phyloP scores from a whole-genome alignment of 2,113 vertebrate species.

The Archocentrus centrarchus region DNA sequence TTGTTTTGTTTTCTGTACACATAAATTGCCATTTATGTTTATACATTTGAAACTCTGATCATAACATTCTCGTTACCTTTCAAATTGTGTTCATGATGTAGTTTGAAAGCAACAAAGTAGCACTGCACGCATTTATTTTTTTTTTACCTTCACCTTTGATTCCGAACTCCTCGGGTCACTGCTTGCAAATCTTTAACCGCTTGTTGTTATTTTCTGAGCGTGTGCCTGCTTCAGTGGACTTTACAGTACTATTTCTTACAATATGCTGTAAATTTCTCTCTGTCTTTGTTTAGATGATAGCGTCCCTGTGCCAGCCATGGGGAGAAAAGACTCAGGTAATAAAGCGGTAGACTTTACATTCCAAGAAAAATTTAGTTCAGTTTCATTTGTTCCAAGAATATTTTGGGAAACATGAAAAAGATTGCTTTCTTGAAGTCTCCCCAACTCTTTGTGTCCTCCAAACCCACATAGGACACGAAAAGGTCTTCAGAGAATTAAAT shows the following conservation, averaged over 20 bases:
- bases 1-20: neutral
- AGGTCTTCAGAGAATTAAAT: neutral
- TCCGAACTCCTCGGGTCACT: slow-evolving; percentile 46
- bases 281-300: slow-evolving; percentile 95
- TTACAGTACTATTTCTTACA: slow-evolving; percentile 82
- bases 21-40: slow-evolving; percentile 31
- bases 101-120: neutral
- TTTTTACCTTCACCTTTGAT: slow-evolving; percentile 1
- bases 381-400: slow-evolving; percentile 1
- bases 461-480: slow-evolving; percentile 19
- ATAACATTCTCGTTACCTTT: neutral
- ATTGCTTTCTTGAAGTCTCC: neutral
- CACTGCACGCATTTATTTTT: neutral
- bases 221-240: slow-evolving; percentile 73
- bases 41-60: slow-evolving; percentile 44
- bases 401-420: slow-evolving; percentile 17
- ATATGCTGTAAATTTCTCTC: slow-evolving; percentile 84
- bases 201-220: slow-evolving; percentile 51
- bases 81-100: neutral
- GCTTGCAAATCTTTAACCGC: slow-evolving; percentile 51
- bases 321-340: slow-evolving; percentile 98
- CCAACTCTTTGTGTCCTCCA: neutral
- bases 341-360: slow-evolving; percentile 27
- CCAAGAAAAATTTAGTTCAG: neutral
- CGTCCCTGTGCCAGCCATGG: slow-evolving; percentile 85